Percentiles rank a stretch among this genome's conserved stretches.
Evolutionary conservation across 2,797 vertebrate species (phyloP).

Genomic region (Tauraco hartlaubi): DNA sequence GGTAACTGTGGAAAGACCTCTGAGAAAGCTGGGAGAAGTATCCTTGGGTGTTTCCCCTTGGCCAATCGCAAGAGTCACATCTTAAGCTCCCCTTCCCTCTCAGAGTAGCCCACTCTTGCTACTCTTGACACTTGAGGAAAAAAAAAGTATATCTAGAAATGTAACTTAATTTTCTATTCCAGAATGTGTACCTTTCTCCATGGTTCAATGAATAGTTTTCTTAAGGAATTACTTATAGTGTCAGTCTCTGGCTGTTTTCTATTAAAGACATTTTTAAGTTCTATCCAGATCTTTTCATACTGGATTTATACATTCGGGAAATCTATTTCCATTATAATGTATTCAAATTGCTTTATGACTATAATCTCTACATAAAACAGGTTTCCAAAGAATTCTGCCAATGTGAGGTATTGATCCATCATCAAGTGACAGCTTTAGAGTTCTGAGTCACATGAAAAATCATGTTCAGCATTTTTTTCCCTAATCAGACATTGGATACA

Average conservation of each 20-base stretch:
- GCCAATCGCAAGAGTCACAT: accelerated
- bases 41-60: not conserved
- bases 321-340: not conserved
- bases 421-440: not conserved
- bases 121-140: not conserved
- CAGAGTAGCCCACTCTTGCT: not conserved
- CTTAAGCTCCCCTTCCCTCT: not conserved
- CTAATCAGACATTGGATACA: not conserved
- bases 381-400: not conserved
- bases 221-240: not conserved
- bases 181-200: not conserved
- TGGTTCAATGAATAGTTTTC: not conserved
- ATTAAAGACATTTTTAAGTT: not conserved
- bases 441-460: not conserved
- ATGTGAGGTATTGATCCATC: not conserved
- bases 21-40: not conserved
- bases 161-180: not conserved
- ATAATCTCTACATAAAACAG: not conserved
- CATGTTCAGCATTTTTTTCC: not conserved
- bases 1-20: not conserved
- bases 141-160: not conserved
- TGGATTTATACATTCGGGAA: not conserved
- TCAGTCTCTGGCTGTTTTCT: not conserved
- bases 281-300: not conserved
- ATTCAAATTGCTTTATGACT: not conserved